Percentiles rank a stretch among this genome's conserved stretches.
Conservation (phyloP, 53 echinoderm and acorn worm species). For the Astropecten irregularis region DNA sequence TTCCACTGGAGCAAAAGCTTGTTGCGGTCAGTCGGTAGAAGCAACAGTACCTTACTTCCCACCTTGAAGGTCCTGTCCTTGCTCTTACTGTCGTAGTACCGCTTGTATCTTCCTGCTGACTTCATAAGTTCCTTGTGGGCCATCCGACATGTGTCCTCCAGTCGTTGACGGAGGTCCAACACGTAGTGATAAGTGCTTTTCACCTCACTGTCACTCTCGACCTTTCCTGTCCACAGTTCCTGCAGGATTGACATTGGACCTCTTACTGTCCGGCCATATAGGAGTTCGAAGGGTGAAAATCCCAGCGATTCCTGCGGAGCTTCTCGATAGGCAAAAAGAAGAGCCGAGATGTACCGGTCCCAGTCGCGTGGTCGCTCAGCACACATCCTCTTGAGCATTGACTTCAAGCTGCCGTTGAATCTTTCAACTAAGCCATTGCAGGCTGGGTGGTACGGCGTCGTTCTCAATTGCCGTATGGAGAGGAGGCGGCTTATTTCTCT, state of each 20-base stretch:
- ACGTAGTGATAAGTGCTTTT: slow-evolving; percentile 55
- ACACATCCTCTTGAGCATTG: slow-evolving; percentile 53
- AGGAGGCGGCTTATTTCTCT: slow-evolving; percentile 47
- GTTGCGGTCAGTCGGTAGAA: slow-evolving; percentile 62
- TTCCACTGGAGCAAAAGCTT: slow-evolving; percentile 69
- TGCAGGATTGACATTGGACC: background rate
- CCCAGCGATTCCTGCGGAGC: slow-evolving; percentile 36
- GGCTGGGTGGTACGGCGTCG: slow-evolving; percentile 48
- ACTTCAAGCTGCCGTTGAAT: too few relatives aligned
- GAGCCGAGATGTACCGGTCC: slow-evolving; percentile 24
- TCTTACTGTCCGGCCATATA: slow-evolving; percentile 6
- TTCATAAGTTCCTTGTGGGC: slow-evolving; percentile 38
- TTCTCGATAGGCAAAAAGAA: slow-evolving; percentile 50
- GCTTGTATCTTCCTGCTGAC: slow-evolving; percentile 27
- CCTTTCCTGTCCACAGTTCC: slow-evolving; percentile 3
- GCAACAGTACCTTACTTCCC: slow-evolving; percentile 66
- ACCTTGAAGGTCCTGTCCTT: slow-evolving; percentile 33
- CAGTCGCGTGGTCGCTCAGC: slow-evolving; percentile 47
- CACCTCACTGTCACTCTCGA: background rate
- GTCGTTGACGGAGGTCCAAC: slow-evolving; percentile 39
- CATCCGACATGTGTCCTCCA: slow-evolving; percentile 47
- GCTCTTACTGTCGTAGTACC: slow-evolving; percentile 44
- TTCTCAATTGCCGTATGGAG: slow-evolving; percentile 54
- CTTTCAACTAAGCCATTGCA: too few relatives aligned
- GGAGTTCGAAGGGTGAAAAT: slow-evolving; percentile 46